Base-by-base conservation (phyloP, 2,888 invertebrate genomes). In the Gymnosoma rotundatum region DNA sequence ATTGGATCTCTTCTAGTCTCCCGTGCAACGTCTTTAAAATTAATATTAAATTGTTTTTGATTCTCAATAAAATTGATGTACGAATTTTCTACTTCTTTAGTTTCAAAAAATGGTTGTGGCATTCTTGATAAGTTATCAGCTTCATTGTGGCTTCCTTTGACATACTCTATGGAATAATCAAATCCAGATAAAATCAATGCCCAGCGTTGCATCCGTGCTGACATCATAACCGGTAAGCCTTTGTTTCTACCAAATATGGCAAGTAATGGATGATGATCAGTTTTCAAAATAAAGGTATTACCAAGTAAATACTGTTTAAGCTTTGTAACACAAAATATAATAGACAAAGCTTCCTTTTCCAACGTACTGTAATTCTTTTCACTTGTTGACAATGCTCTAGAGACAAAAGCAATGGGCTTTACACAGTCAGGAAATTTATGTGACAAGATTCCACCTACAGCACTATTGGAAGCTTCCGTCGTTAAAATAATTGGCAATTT, bases 381-480 rank as follows among this genome's bases (percentile, higher is more conserved):
- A 9, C 74, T 58, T 18, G 74, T 78, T 6, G 83, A 64, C 14
- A 87, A 60, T 1, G 81, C 69, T 20, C 86, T 60, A 16, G 86
- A 87, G 0, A 86, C 76, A 56, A 86, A 86, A 20, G 86, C 83
- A 14, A 86, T 81, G 21, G 86, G 85, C 48, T 48, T 85, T 63
- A 16, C 38, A 6, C 75, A 73, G 10, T 79, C 66, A 18, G n/a
- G 5, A 74, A 78, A 81, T n/a, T 21, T 74, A 76, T 86, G 86
- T 56, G 86, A 86, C 42, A 87, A 76, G 52, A 87, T 79, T 21
- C 78, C 87, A 50, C 78, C 81, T 5, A 87, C 54, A 38, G 81
- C 86, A 12, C 21, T 54, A 38, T 83, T 75, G 6, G 87, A 88
- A 25, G 88, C 88, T 70, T 88, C 88, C 48, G 87, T 88, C 9